Conservation (phyloP, 2,113 vertebrate species). For the Erythrolamprus reginae region DNA sequence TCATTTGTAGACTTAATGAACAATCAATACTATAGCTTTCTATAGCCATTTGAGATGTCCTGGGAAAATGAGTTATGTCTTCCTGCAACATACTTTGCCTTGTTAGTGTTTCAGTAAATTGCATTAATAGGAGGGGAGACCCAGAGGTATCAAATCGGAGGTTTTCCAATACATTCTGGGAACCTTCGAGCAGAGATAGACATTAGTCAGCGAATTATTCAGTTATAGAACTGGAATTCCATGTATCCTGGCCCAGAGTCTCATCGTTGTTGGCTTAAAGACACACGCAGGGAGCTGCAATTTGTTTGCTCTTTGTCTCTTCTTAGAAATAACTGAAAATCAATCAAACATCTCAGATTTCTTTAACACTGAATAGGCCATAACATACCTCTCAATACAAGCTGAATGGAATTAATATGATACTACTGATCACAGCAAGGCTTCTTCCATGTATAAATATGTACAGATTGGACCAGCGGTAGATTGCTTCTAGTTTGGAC, state of each 20-base stretch:
- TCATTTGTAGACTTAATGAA: constrained; percentile 1
- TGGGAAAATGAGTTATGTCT: constrained; percentile 47
- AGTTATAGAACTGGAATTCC: background rate
- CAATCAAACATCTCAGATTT: background rate
- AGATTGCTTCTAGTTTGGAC: no score
- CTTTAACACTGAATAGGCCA: background rate
- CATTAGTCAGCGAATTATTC: constrained; percentile 10
- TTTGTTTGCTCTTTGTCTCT: background rate
- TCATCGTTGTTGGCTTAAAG: constrained; percentile 5
- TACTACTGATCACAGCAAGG: background rate
- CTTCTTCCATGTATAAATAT: background rate
- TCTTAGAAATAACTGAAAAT: background rate
- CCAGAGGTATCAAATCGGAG: constrained; percentile 42
- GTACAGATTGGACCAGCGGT: background rate
- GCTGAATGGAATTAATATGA: background rate
- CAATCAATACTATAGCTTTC: constrained; percentile 6
- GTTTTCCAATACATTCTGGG: constrained; percentile 40
- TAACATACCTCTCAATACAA: background rate
- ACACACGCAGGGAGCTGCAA: background rate
- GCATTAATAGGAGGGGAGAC: background rate
- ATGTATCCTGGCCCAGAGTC: background rate
- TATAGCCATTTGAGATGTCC: background rate
- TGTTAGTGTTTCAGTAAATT: constrained; percentile 24
- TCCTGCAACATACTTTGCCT: constrained; percentile 2
- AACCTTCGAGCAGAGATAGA: constrained; percentile 16